These are phyloP conservation scores for Micronycteris hirsuta DNA, from an alignment of 2,113 vertebrate species.

Conservation along the genomic window DNA sequence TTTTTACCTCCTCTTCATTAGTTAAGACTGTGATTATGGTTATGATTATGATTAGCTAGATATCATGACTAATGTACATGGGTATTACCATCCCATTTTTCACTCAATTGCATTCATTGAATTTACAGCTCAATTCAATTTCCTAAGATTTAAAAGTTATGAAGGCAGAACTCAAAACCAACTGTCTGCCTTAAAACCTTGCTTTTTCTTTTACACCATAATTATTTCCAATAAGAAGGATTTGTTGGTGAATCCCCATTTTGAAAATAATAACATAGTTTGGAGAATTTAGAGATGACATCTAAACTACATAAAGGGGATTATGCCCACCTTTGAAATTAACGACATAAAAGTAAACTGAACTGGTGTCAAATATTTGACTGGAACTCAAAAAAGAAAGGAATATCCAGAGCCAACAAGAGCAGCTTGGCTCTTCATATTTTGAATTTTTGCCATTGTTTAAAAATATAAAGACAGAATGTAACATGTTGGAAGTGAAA, in stretches of 20 bases:
- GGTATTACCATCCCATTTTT: neutral
- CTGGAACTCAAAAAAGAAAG: slow-evolving; percentile 13
- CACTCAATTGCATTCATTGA: neutral
- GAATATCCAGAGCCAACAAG: neutral
- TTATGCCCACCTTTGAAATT: neutral
- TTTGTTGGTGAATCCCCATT: neutral
- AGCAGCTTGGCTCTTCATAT: slow-evolving; percentile 40
- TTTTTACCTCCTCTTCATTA: neutral
- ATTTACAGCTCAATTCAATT: neutral
- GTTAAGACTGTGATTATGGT: neutral
- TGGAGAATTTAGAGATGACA: neutral
- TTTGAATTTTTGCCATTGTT: slow-evolving; percentile 64
- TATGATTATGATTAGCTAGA: neutral
- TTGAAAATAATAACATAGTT: neutral
- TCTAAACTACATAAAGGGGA: neutral
- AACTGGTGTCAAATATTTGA: slow-evolving; percentile 45
- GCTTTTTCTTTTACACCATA: neutral
- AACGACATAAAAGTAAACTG: neutral
- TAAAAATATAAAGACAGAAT: slow-evolving; percentile 65
- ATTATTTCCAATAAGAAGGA: neutral
- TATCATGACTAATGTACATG: neutral
- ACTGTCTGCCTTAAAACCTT: neutral
- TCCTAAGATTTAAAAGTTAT: neutral
- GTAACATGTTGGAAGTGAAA: slow-evolving; percentile 51
- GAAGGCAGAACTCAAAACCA: neutral